A percentile compares a stretch with the other conserved stretches of the same genome.
phyloP scores from a whole-genome alignment of 2,888 invertebrate species.

The Deilephila elpenor region DNA sequence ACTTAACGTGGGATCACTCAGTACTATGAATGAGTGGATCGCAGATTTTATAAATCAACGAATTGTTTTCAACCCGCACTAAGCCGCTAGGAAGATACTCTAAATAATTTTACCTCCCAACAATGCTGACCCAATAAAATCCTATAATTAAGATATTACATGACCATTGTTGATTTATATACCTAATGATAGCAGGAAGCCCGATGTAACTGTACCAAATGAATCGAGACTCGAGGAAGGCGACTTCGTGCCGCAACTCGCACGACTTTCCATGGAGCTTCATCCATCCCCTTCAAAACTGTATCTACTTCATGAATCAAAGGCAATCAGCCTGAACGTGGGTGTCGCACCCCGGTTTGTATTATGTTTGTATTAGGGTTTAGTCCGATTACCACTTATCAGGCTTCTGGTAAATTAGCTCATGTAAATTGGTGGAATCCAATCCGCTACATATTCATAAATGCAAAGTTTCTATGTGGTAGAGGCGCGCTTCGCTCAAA shows the following conservation, averaged over 20 bases:
- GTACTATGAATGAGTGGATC: background rate
- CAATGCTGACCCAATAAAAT: too few species aligned
- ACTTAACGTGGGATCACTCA: background rate
- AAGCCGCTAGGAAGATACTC: too few species aligned
- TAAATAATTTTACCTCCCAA: too few species aligned
- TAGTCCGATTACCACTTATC: background rate
- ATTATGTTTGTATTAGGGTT: background rate
- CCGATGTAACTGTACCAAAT: background rate
- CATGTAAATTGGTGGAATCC: background rate
- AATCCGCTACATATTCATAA: too few species aligned
- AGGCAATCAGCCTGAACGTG: background rate
- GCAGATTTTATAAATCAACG: too few species aligned
- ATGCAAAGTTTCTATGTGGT: too few species aligned
- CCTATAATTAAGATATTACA: too few species aligned
- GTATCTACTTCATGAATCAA: conserved; percentile 22
- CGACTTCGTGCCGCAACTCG: background rate
- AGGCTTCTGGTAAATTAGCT: background rate
- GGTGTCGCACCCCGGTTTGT: background rate
- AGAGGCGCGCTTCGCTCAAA: too few species aligned
- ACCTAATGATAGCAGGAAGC: background rate
- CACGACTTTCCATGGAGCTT: background rate
- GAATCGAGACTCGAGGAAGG: background rate
- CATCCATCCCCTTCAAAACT: conserved; percentile 8
- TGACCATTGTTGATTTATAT: too few species aligned
- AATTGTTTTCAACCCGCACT: too few species aligned